These are phyloP conservation scores for Dromaius novaehollandiae DNA, from an alignment of 2,113 vertebrate genomes.

Conservation along the genomic window DNA sequence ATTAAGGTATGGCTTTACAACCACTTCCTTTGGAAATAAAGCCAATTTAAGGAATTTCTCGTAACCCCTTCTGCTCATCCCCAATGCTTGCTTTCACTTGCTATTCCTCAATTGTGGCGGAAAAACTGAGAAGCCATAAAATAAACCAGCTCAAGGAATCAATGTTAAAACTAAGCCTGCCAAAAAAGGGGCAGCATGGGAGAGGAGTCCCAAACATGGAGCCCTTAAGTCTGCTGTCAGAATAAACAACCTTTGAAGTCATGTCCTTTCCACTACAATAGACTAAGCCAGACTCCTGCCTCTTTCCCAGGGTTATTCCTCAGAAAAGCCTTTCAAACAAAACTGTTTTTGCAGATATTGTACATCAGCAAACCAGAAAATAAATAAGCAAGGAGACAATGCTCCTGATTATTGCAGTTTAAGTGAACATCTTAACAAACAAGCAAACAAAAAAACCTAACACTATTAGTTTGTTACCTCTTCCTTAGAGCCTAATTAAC, in stretches of 20 bases:
- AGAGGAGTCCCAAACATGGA: background rate
- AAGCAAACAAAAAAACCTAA: background rate
- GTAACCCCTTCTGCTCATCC: background rate
- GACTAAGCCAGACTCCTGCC: background rate
- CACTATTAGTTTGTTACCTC: background rate
- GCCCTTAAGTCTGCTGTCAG: background rate
- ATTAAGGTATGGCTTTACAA: background rate
- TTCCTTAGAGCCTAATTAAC: background rate
- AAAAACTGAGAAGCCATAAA: background rate
- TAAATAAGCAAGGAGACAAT: fast-evolving
- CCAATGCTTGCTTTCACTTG: background rate
- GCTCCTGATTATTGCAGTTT: too few species aligned
- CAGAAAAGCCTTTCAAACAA: background rate
- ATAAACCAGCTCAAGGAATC: background rate
- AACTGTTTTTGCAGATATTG: fast-evolving
- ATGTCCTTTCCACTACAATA: too few species aligned
- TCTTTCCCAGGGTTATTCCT: background rate
- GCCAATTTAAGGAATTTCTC: fast-evolving
- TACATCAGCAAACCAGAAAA: background rate
- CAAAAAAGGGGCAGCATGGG: background rate
- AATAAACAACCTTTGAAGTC: background rate
- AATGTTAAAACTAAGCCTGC: background rate
- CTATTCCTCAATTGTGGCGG: background rate
- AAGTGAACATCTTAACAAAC: background rate
- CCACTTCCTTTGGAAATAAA: background rate